Evolutionary conservation across 2,888 invertebrate genomes (phyloP).

Genomic region (Apotomis turbidana): DNA sequence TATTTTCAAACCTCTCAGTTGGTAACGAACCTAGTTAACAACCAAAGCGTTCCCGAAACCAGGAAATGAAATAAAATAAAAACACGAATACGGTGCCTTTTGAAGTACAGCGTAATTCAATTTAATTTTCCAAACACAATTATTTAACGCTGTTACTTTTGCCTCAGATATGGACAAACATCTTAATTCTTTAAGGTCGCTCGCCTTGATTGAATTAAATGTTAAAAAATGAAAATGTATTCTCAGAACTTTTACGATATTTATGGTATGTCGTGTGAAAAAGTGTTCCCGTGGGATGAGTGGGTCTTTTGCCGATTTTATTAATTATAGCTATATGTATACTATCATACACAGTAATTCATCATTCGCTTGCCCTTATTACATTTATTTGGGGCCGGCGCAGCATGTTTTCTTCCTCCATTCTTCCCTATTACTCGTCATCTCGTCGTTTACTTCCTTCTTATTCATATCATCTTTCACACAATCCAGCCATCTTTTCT

Average conservation of each 20-base stretch:
- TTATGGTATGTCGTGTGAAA: too few species aligned
- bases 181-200: constrained; percentile 66
- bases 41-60: background rate
- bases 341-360: too few species aligned
- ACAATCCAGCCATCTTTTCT: too few species aligned
- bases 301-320: too few species aligned
- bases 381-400: too few species aligned
- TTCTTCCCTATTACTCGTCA: too few species aligned
- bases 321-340: too few species aligned
- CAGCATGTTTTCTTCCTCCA: too few species aligned
- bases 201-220: constrained; percentile 65
- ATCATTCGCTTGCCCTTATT: too few species aligned
- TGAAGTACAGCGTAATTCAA: constrained; percentile 11
- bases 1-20: background rate
- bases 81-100: constrained; percentile 15
- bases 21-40: background rate
- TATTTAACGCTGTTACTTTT: constrained; percentile 30
- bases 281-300: too few species aligned
- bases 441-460: too few species aligned
- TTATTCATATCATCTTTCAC: too few species aligned
- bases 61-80: constrained; percentile 9
- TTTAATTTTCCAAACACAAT: constrained; percentile 43
- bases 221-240: constrained; percentile 46
- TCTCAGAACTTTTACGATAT: constrained; percentile 1
- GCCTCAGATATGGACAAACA: constrained; percentile 55